These are phyloP conservation scores for Acrocephalus kingi DNA, from an alignment of 2,113 vertebrate species.

Conservation along the genomic window DNA sequence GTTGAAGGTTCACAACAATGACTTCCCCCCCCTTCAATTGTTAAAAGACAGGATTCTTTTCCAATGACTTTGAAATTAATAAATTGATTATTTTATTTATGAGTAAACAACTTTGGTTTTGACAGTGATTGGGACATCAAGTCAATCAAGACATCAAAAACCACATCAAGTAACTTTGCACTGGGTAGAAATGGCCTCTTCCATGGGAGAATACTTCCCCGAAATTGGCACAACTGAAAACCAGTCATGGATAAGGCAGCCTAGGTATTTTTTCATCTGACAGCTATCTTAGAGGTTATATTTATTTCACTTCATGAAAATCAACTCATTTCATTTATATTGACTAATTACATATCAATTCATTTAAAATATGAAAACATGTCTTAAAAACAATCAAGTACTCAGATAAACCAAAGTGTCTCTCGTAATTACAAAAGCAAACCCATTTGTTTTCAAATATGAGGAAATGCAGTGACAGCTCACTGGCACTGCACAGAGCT, in stretches of 20 bases:
- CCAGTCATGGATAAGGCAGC: background rate
- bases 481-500: background rate
- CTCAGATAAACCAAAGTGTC: background rate
- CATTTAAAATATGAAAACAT: background rate
- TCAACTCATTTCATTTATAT: background rate
- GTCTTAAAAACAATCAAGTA: background rate
- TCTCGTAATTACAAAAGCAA: background rate
- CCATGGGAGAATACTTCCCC: background rate
- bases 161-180: background rate
- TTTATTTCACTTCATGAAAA: background rate
- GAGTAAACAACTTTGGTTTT: background rate
- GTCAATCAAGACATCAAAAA: background rate
- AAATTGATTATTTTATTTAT: background rate
- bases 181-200: background rate
- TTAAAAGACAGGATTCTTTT: background rate
- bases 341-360: background rate
- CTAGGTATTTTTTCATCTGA: background rate
- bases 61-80: background rate
- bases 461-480: slow-evolving; percentile 22
- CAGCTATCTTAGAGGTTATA: background rate
- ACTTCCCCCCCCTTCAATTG: background rate
- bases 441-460: background rate
- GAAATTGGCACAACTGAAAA: background rate
- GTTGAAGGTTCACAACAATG: background rate
- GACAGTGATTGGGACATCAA: background rate